These are phyloP conservation scores for Amitus sp. DNA, from an alignment of 2,888 invertebrate genomes.

Conservation along the genomic window DNA sequence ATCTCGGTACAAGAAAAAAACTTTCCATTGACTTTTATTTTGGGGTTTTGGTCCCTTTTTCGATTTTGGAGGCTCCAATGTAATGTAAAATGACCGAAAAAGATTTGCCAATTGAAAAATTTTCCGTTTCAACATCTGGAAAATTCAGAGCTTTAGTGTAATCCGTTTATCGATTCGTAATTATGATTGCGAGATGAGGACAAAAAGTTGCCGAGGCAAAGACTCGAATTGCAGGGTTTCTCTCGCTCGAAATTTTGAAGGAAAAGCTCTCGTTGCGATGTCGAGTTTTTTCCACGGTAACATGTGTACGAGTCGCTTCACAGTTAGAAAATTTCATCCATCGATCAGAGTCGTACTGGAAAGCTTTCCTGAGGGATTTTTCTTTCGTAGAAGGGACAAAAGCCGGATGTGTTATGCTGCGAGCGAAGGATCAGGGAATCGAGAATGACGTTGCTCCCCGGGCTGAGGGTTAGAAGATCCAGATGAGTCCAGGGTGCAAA, in stretches of 20 bases:
- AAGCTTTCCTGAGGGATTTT: conserved; percentile 28
- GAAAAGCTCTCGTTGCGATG: neutral
- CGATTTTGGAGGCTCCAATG: too few species aligned
- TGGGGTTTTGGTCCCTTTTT: too few species aligned
- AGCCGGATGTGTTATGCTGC: conserved; percentile 33
- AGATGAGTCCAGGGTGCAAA: conserved; percentile 39
- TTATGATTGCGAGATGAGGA: conserved; percentile 6
- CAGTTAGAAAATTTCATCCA: conserved; percentile 35
- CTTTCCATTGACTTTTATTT: too few species aligned
- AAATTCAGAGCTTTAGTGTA: conserved; percentile 45
- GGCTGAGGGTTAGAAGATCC: conserved; percentile 35
- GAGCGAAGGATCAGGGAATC: conserved; percentile 31
- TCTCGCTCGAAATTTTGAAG: too few species aligned
- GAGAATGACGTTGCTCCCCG: conserved; percentile 21
- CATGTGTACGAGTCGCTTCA: conserved; percentile 2
- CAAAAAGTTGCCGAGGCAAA: too few species aligned
- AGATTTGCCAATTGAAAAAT: too few species aligned
- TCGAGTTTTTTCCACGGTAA: neutral
- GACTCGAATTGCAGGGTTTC: too few species aligned
- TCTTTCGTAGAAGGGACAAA: conserved; percentile 34
- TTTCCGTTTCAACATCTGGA: too few species aligned
- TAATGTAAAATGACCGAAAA: too few species aligned
- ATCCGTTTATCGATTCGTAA: conserved; percentile 33
- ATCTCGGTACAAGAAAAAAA: too few species aligned
- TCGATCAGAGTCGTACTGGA: conserved; percentile 31